Evolutionary conservation across 2,113 vertebrate genomes (phyloP), one percentile per base, ranked within the genome.

Genomic region (Oreochromis spilurus): DNA sequence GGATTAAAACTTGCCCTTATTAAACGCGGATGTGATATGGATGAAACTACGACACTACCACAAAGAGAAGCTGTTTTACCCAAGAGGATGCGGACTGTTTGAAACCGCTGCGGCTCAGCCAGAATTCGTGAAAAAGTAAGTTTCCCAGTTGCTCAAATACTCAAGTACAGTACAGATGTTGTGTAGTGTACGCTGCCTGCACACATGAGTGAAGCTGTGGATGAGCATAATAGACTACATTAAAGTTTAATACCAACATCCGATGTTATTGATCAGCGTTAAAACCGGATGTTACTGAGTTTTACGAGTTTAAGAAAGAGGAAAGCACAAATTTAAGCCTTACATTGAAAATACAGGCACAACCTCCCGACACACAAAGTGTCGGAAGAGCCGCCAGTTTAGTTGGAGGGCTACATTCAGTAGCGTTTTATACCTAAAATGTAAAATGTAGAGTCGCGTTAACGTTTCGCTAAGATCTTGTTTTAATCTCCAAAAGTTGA

Each of bases 211-310:
- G 12, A 9, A 70, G 36, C 65, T 43, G 65, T 70, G 36, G 7
- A 5, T 24, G 34, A 1, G 19, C 1, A 24, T 21, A 5, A 13
- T 2, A 9, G 11, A 8, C 19, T 21, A 2, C 11, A 1, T 40
- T 67, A 21, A 14, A 21, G 36, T 70, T 13, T 65, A 13, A 12
- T 21, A 21, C 38, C 4, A 36, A 65, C 17, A 65, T 38, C 60
- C 0, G 5, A 62, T 17, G 31, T 67, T 70, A 9, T 38, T 21
- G 36, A 3, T 40, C 11, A 24, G 19, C 4, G 1, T 40, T 21
- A 0, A 21, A 70, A 70, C 11, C 65, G 65, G 36, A 70, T 43
- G 65, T 24, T 70, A 14, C 7, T 3, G 36, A 40, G 10, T 38
- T 36, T 65, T 65, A 58, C 14, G 34, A 2, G 6, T 38, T 65